These are phyloP conservation scores for Parambassis ranga DNA, from an alignment of 2,797 vertebrate genomes.

Conservation along the genomic window DNA sequence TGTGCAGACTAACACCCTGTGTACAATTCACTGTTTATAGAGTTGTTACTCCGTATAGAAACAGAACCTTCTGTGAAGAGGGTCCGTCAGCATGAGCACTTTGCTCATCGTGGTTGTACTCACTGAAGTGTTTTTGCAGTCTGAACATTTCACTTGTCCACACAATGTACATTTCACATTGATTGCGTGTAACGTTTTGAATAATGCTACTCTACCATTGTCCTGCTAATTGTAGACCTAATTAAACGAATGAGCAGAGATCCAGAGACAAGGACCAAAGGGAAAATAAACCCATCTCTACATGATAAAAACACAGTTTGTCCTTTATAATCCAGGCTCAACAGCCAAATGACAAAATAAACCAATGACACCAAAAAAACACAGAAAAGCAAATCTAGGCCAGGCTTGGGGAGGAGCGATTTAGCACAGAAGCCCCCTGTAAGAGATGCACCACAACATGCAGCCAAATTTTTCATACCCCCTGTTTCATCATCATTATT, in stretches of 20 bases:
- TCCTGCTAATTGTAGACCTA: background rate
- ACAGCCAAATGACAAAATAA: conserved; percentile 23
- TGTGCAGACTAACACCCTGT: too few relatives aligned
- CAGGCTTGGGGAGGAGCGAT: conserved; percentile 57
- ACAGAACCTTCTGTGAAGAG: conserved; percentile 15
- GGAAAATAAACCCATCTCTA: background rate
- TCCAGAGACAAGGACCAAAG: background rate
- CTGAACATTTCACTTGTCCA: conserved; percentile 9
- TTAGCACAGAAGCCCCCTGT: conserved; percentile 68
- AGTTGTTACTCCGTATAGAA: too few relatives aligned
- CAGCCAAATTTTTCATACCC: conserved; percentile 61
- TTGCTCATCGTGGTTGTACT: conserved; percentile 23
- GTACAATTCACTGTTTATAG: too few relatives aligned
- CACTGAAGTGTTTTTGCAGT: conserved; percentile 9
- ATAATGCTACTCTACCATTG: background rate
- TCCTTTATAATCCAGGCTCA: conserved; percentile 30
- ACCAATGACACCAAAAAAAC: conserved; percentile 30
- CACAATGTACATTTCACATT: background rate
- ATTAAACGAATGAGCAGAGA: background rate
- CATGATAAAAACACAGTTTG: conserved; percentile 24
- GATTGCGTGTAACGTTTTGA: too few relatives aligned
- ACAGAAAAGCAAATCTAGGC: conserved; percentile 63
- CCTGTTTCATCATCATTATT: conserved; percentile 58
- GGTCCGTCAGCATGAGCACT: background rate
- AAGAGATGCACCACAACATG: conserved; percentile 64